Evolutionary conservation across 2,888 invertebrate genomes (phyloP).

Genomic region (Hyppa rectilinea): DNA sequence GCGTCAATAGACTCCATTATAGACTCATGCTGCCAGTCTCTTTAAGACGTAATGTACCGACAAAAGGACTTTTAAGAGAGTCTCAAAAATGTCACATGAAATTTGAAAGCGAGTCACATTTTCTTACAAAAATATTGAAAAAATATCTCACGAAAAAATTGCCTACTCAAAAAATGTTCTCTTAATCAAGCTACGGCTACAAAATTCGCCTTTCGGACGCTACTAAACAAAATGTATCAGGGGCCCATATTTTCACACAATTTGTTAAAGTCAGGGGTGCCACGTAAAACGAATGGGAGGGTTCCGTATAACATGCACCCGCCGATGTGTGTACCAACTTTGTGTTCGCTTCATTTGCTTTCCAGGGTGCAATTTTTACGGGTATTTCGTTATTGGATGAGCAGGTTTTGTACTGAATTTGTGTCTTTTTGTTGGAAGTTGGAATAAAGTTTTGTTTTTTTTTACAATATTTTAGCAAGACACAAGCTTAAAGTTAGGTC

Average conservation of each 20-base stretch:
- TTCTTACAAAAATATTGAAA: neutral
- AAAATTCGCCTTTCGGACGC: constrained; percentile 16
- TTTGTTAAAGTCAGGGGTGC: constrained; percentile 54
- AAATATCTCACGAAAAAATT: neutral
- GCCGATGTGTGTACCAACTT: constrained; percentile 33
- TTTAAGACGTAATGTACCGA: neutral
- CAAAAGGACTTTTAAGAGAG: neutral
- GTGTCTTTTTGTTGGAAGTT: neutral
- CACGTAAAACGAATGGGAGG: constrained; percentile 46
- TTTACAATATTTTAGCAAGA: neutral
- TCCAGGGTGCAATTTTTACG: constrained; percentile 42
- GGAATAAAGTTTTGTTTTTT: neutral
- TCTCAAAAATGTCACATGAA: neutral
- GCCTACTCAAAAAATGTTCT: constrained; percentile 8
- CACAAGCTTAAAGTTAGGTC: too few species aligned
- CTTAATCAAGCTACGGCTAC: constrained; percentile 28
- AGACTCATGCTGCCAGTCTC: neutral
- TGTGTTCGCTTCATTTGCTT: constrained; percentile 52
- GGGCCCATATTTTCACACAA: constrained; percentile 57
- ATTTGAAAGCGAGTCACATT: neutral
- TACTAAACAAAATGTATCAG: constrained; percentile 49
- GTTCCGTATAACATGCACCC: constrained; percentile 42
- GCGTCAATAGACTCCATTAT: too few species aligned
- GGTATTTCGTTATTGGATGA: constrained; percentile 10
- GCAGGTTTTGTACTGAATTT: constrained; percentile 1